These are phyloP conservation scores for Pelobates fuscus DNA, from an alignment of 2,113 vertebrate species.

Conservation along the genomic window DNA sequence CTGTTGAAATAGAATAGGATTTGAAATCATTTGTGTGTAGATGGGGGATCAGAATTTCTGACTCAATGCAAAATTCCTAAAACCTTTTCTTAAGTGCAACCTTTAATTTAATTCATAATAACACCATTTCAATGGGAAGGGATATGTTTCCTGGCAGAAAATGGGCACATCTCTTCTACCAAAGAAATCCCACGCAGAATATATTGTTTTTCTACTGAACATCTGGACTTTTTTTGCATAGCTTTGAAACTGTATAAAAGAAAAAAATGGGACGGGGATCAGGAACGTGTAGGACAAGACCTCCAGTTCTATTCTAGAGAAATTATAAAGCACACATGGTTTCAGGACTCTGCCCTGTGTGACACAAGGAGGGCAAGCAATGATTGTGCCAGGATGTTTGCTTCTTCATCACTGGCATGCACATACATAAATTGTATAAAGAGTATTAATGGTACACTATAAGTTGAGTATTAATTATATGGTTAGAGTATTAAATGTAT, in stretches of 20 bases:
- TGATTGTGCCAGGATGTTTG: too few relatives aligned
- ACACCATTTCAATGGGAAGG: slow-evolving; percentile 32
- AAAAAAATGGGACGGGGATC: too few relatives aligned
- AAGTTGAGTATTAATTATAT: too few relatives aligned
- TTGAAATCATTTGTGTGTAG: slow-evolving; percentile 7
- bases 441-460: too few relatives aligned
- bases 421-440: too few relatives aligned
- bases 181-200: slow-evolving; percentile 24
- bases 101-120: slow-evolving; percentile 41
- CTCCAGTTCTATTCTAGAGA: too few relatives aligned
- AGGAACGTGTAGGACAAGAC: too few relatives aligned
- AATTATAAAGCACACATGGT: too few relatives aligned
- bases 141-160: slow-evolving; percentile 32
- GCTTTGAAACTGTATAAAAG: not conserved
- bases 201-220: slow-evolving; percentile 18
- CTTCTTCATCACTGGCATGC: too few relatives aligned
- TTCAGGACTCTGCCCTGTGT: too few relatives aligned
- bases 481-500: too few relatives aligned
- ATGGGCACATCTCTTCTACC: slow-evolving; percentile 6
- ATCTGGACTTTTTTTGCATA: slow-evolving; percentile 17
- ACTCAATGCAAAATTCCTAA: slow-evolving; percentile 22
- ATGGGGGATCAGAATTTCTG: slow-evolving; percentile 23
- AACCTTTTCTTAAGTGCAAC: slow-evolving; percentile 22
- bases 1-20: slow-evolving; percentile 7
- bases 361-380: too few relatives aligned